Base-by-base conservation (phyloP, 1,140 invertebrate species). In the Drosophila rufa region DNA sequence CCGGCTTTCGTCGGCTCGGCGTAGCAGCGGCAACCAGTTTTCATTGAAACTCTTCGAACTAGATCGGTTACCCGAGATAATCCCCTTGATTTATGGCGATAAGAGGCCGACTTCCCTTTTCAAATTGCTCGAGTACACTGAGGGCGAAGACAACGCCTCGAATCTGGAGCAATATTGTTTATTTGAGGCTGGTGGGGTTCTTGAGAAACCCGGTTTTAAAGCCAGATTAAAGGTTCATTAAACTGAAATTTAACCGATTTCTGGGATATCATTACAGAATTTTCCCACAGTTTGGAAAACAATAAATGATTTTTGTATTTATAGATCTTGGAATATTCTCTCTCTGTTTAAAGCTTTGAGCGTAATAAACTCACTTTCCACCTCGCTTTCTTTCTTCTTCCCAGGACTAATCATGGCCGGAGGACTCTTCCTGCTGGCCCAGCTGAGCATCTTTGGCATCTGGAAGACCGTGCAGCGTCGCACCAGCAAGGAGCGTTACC, bases 401-500 rank as follows among this genome's bases (percentile, higher is more conserved):
- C 3, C 58, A 92, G 92, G 92, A 53, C 84, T 92, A 0, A 86
- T 92, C 27, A 77, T 92, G 42, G 91, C 92, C 40, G 82, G 90
- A 43, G 80, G 81, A 15, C 70, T 92, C 9, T 92, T 92, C 65
- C 58, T 92, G 38, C 75, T 92, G 19, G 92, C 92, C 46, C 92
- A 92, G 70, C 46, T 92, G n/a, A 91, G 83, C 48, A 91, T 92
- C 43, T 91, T 91, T 70, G 90, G 84, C 53, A 89, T 92, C 56
- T 92, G 92, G 92, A 92, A 92, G 71, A 92, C 91, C n/a, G 91
- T 92, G 22, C 96, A 82, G 96, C 96, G 93, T 94, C 96, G 93
- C 97, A 96, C 96, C 95, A 97, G 92, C 94, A 96, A 84, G 94
- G 96, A 93, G 53, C 86, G 91, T 36, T 91, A 92, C 61, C 73